A percentile compares a stretch with the other conserved stretches of the same genome.
phyloP scores from a whole-genome alignment of 2,113 vertebrate genomes.

The Percina caprodes region DNA sequence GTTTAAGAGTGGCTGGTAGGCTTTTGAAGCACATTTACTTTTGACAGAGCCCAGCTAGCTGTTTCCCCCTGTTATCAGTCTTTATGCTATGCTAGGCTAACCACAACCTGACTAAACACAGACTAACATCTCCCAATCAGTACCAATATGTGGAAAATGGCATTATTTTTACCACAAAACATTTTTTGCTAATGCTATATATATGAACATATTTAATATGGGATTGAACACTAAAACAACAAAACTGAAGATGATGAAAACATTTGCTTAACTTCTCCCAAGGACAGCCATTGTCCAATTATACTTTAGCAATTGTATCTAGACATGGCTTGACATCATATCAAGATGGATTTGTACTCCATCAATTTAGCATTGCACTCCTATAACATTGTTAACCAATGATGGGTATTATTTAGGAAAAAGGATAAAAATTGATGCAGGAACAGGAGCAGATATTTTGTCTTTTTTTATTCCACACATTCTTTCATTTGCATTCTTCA shows the following conservation, averaged over 20 bases:
- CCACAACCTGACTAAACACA: background rate
- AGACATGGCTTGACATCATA: background rate
- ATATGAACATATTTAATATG: too few relatives aligned
- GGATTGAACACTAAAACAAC: too few relatives aligned
- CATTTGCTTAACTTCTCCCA: too few relatives aligned
- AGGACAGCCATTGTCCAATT: background rate
- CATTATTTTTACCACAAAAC: too few relatives aligned
- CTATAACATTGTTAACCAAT: background rate
- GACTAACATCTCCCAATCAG: too few relatives aligned
- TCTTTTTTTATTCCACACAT: background rate
- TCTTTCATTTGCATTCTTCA: too few relatives aligned
- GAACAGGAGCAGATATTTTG: background rate
- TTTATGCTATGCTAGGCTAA: slow-evolving; percentile 3
- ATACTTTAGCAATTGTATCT: background rate
- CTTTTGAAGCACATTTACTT: background rate
- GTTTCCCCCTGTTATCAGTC: background rate
- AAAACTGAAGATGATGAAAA: too few relatives aligned
- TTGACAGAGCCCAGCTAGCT: background rate
- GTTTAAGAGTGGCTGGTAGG: background rate
- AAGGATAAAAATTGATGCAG: background rate
- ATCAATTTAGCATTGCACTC: background rate
- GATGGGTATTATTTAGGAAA: background rate
- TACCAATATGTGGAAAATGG: too few relatives aligned
- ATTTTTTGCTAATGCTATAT: too few relatives aligned
- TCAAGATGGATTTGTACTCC: background rate